A percentile compares a stretch with the other conserved stretches of the same genome.
phyloP scores from a whole-genome alignment of 2,113 vertebrate genomes.

The Phylloscopus trochilus region DNA sequence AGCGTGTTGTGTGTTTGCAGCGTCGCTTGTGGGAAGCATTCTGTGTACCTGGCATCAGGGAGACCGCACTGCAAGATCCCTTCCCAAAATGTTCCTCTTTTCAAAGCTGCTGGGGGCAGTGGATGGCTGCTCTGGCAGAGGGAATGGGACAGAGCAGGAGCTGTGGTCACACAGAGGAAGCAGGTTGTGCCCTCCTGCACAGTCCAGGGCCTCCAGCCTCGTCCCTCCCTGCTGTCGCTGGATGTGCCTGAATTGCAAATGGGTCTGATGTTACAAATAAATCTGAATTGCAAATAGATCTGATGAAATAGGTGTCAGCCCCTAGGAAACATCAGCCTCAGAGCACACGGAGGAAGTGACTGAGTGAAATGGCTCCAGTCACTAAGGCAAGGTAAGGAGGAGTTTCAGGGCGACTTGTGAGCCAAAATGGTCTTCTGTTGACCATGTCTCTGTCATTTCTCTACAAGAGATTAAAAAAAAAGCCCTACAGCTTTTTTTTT shows the following conservation, averaged over 20 bases:
- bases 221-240: background rate
- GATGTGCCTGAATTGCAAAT: background rate
- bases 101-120: background rate
- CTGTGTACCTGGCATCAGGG: constrained; percentile 27
- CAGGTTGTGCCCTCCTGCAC: background rate
- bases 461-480: background rate
- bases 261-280: background rate
- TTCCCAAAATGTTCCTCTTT: background rate
- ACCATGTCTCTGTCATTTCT: background rate
- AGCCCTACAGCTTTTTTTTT: background rate
- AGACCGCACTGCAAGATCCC: background rate
- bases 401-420: background rate
- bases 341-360: background rate
- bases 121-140: background rate
- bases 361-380: background rate
- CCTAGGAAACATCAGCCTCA: background rate
- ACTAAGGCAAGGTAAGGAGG: background rate
- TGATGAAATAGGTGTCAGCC: constrained; percentile 15
- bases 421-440: background rate
- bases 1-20: background rate
- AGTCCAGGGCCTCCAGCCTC: background rate
- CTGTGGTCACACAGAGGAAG: background rate
- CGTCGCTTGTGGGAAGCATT: background rate
- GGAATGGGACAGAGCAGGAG: background rate
- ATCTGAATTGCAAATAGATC: constrained; percentile 47